Conservation (phyloP, 2,797 vertebrate species). For the Onychomys torridus region DNA sequence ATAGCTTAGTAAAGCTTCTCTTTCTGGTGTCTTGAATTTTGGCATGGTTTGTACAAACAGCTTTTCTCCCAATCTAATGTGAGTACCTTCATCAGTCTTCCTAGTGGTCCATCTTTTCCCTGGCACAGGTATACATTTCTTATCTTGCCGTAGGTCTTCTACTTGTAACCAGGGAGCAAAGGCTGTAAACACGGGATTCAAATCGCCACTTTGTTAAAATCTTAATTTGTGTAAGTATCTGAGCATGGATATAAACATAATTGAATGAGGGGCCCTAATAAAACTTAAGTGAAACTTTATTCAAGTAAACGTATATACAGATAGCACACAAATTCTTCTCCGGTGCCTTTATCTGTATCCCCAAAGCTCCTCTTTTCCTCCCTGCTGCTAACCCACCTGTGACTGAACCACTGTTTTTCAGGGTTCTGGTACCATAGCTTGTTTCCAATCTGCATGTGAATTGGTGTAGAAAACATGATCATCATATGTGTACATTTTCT, state of each 20-base stretch:
- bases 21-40: neutral
- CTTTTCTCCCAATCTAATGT: neutral
- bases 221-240: neutral
- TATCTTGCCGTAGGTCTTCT: neutral
- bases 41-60: neutral
- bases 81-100: neutral
- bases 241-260: neutral
- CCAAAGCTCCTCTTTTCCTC: neutral
- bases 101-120: neutral
- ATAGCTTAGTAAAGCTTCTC: neutral
- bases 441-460: neutral
- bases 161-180: neutral
- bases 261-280: neutral
- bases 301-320: neutral
- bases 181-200: neutral
- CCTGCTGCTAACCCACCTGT: neutral
- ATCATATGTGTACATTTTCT: neutral
- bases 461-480: neutral
- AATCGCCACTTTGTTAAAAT: neutral
- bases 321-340: neutral
- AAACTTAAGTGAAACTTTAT: slow-evolving; percentile 41
- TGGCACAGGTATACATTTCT: neutral
- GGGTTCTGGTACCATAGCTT: neutral
- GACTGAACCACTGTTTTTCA: neutral
- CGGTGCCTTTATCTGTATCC: neutral